These are phyloP conservation scores for Sminthurides aquaticus DNA, from an alignment of 2,888 invertebrate species.

Conservation along the genomic window DNA sequence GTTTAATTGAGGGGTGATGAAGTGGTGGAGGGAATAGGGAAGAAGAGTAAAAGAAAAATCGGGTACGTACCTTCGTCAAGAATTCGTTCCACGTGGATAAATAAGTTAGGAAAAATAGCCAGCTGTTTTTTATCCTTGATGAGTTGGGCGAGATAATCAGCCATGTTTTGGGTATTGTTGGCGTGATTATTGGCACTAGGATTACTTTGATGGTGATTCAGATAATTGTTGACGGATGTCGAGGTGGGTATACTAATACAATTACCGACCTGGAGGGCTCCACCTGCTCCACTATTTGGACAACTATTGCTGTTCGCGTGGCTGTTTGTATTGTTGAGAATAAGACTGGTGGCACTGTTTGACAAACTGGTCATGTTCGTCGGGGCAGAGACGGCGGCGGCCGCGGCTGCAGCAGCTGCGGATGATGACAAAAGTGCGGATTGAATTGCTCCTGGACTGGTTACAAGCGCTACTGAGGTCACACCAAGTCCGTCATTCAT, in stretches of 20 bases:
- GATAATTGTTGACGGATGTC: constrained; percentile 19
- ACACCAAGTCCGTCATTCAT: constrained; percentile 43
- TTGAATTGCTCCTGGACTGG: constrained; percentile 18
- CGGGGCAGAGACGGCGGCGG: constrained; percentile 26
- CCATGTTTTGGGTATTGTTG: constrained; percentile 86
- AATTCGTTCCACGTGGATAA: constrained; percentile 97
- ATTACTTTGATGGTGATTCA: constrained; percentile 14
- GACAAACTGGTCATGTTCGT: constrained; percentile 40
- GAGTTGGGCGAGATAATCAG: constrained; percentile 99
- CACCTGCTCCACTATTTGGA: constrained; percentile 36
- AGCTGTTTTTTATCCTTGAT: constrained; percentile 99
- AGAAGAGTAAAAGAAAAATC: neutral
- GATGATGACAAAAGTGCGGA: constrained; percentile 8
- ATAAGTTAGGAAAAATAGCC: constrained; percentile 98
- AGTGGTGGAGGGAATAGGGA: no score
- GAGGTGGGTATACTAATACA: constrained; percentile 28
- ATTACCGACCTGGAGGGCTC: constrained; percentile 21
- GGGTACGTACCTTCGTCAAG: constrained; percentile 86
- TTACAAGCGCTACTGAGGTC: constrained; percentile 41
- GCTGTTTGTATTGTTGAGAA: constrained; percentile 25
- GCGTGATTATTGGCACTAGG: constrained; percentile 35
- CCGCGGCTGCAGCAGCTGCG: constrained; percentile 19
- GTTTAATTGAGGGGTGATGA: no score
- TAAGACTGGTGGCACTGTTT: constrained; percentile 27
- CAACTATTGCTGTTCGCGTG: constrained; percentile 22